These are phyloP conservation scores for Pseudocheirus occidentalis DNA, from an alignment of 2,797 vertebrate genomes.

Conservation along the genomic window DNA sequence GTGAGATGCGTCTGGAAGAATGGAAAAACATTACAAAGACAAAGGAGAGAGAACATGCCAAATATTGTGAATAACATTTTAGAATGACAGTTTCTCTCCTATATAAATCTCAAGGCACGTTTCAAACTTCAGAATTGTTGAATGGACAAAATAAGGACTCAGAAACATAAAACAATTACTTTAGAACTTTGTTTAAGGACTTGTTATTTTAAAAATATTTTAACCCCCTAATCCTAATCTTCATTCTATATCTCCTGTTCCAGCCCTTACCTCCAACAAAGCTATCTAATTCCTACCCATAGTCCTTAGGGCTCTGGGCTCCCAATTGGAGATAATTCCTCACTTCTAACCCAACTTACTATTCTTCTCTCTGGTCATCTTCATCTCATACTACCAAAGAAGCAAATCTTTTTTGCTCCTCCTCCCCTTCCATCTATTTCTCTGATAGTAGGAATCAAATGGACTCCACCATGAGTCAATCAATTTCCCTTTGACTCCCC, in stretches of 20 bases:
- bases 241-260: not conserved
- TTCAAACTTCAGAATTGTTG: slow-evolving; percentile 41
- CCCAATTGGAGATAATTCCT: not conserved
- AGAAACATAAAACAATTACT: not conserved
- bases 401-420: not conserved
- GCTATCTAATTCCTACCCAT: not conserved
- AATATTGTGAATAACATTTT: not conserved
- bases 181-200: slow-evolving; percentile 14
- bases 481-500: not conserved
- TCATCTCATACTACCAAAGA: not conserved
- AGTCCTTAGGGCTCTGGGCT: not conserved
- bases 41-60: not conserved
- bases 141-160: not conserved
- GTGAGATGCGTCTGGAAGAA: not conserved
- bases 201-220: not conserved
- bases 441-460: not conserved
- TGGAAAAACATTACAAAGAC: not conserved
- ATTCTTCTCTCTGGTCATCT: not conserved
- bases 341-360: not conserved
- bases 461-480: not conserved
- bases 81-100: slow-evolving; percentile 25
- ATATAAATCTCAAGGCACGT: not conserved
- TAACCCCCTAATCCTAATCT: not conserved
- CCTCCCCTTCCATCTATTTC: not conserved
- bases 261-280: not conserved